phyloP scores from a whole-genome alignment of 1,140 invertebrate genomes.

The Aleiodes sp. region DNA sequence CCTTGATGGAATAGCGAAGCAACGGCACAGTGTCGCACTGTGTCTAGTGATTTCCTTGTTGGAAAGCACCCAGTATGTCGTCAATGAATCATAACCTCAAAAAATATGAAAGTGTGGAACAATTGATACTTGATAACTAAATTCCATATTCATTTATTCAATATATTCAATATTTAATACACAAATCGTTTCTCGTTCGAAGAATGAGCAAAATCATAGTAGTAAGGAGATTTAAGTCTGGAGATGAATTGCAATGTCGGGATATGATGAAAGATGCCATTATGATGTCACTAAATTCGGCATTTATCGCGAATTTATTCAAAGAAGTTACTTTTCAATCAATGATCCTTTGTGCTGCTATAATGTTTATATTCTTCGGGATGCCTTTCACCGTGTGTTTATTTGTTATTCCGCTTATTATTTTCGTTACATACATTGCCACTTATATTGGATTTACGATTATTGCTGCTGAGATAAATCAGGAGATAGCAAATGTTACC shows the following conservation, averaged over 20 bases:
- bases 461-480: slow-evolving; percentile 60
- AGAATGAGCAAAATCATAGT: slow-evolving; percentile 60
- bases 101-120: too few relatives aligned
- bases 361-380: slow-evolving; percentile 69
- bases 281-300: slow-evolving; percentile 61
- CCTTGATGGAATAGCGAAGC: too few relatives aligned
- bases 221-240: slow-evolving; percentile 60
- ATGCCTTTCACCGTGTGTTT: slow-evolving; percentile 64
- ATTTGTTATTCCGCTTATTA: slow-evolving; percentile 61
- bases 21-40: too few relatives aligned
- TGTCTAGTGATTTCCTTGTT: too few relatives aligned
- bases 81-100: too few relatives aligned
- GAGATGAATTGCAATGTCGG: slow-evolving; percentile 62
- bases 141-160: too few relatives aligned
- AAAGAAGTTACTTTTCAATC: slow-evolving; percentile 66
- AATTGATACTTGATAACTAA: too few relatives aligned
- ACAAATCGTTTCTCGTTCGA: too few relatives aligned
- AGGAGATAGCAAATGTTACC: slow-evolving; percentile 62
- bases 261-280: slow-evolving; percentile 61
- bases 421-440: slow-evolving; percentile 59
- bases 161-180: too few relatives aligned
- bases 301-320: slow-evolving; percentile 61
- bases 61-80: too few relatives aligned
- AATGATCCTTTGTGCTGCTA: slow-evolving; percentile 64
- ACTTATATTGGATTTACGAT: slow-evolving; percentile 60